A percentile compares a stretch with the other conserved stretches of the same genome.
Evolutionary conservation across 2,113 vertebrate species (phyloP).

Genomic region (Crotalus horridus): DNA sequence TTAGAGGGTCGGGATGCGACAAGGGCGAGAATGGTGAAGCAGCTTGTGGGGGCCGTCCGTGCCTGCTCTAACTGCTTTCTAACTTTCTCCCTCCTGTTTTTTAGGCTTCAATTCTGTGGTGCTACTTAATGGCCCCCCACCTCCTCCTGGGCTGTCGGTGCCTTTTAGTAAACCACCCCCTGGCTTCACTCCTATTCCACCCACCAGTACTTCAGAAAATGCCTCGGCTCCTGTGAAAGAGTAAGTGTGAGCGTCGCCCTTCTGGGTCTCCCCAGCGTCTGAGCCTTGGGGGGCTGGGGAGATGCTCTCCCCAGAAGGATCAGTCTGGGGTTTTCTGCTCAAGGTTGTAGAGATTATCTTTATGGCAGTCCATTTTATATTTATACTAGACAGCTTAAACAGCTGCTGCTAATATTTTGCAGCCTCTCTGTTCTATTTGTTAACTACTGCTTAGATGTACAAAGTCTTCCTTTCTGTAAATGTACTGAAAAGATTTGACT

Average conservation of each 20-base stretch:
- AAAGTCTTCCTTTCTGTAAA: neutral
- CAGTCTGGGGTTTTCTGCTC: neutral
- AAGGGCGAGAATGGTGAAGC: neutral
- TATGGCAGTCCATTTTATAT: neutral
- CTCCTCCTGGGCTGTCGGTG: constrained; percentile 79
- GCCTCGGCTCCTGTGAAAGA: constrained; percentile 67
- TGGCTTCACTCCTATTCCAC: constrained; percentile 85
- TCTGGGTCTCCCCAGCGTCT: neutral
- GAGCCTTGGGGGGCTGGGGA: neutral
- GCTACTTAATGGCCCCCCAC: constrained; percentile 80
- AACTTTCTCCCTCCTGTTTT: neutral
- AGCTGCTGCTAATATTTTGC: neutral
- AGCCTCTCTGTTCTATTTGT: neutral
- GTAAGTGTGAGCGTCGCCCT: constrained; percentile 68
- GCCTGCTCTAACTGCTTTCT: neutral
- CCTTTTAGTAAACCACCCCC: constrained; percentile 88
- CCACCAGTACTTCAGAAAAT: constrained; percentile 75
- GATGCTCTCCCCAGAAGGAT: neutral
- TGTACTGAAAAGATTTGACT: neutral
- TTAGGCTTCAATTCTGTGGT: constrained; percentile 88
- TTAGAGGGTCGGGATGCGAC: neutral
- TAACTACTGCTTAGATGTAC: neutral
- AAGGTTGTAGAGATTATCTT: neutral
- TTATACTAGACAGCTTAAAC: neutral
- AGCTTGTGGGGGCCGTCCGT: too few relatives aligned